phyloP scores from a whole-genome alignment of 2,888 invertebrate genomes.

The Macrosoma leucophasiata region DNA sequence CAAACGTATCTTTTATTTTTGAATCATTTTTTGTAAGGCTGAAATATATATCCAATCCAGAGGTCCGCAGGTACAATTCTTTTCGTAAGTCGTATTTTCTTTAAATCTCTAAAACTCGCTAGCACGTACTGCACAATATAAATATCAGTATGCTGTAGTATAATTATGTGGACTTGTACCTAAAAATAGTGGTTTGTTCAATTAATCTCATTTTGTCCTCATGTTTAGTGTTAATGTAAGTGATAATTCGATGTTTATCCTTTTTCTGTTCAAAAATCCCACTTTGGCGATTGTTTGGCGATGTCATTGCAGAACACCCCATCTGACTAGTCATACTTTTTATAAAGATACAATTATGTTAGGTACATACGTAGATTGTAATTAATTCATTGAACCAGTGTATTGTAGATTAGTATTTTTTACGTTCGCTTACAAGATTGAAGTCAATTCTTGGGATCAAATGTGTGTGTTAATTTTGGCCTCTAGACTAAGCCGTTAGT shows the following conservation, averaged over 20 bases:
- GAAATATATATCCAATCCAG: no score
- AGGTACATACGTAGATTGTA: no score
- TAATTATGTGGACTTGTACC: neutral
- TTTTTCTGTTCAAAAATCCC: neutral
- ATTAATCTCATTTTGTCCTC: neutral
- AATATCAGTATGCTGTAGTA: neutral
- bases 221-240: neutral
- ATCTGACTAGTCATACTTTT: conserved; percentile 21
- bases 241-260: neutral
- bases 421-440: no score
- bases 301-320: conserved; percentile 12
- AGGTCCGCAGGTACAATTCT: no score
- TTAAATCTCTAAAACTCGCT: no score
- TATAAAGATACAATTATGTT: no score
- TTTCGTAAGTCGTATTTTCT: no score
- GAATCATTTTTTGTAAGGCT: no score
- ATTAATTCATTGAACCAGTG: no score
- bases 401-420: no score
- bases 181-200: neutral
- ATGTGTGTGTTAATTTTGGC: neutral
- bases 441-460: no score
- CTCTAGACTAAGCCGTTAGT: neutral
- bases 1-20: no score
- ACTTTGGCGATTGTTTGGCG: conserved; percentile 6
- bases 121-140: conserved; percentile 11